Evolutionary conservation across 2,113 vertebrate genomes (phyloP).

Genomic region (Hippopotamus amphibius): DNA sequence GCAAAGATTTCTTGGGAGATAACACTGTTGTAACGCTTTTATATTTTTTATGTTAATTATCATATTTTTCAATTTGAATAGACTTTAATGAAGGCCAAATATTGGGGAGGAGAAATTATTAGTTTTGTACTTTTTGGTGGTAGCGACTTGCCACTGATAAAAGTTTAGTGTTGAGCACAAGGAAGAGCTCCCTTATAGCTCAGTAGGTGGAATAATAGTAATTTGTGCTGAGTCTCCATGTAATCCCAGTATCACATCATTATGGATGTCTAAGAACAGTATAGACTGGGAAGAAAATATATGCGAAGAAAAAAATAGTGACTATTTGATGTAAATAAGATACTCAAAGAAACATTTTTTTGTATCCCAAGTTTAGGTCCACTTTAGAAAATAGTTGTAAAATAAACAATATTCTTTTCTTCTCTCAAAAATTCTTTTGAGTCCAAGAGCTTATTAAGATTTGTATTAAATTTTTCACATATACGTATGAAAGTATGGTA

Average conservation of each 20-base stretch:
- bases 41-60: not conserved
- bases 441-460: not conserved
- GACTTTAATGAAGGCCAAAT: not conserved
- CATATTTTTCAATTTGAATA: not conserved
- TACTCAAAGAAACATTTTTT: constrained; percentile 8
- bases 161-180: not conserved
- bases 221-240: not conserved
- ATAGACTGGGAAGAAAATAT: not conserved
- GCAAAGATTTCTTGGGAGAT: not conserved
- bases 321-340: not conserved
- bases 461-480: not conserved
- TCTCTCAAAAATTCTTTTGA: not conserved
- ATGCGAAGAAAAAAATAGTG: not conserved
- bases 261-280: not conserved
- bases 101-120: not conserved
- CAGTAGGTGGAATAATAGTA: not conserved
- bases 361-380: not conserved
- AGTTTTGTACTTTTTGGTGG: not conserved
- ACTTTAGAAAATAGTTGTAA: not conserved
- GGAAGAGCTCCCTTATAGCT: not conserved
- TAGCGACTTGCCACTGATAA: not conserved
- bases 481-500: not conserved
- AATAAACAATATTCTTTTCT: not conserved
- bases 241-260: not conserved
- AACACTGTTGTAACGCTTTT: not conserved